Evolutionary conservation across 2,888 invertebrate genomes (phyloP), one percentile per base, ranked within the genome.

Genomic region (Torymus tubicola): DNA sequence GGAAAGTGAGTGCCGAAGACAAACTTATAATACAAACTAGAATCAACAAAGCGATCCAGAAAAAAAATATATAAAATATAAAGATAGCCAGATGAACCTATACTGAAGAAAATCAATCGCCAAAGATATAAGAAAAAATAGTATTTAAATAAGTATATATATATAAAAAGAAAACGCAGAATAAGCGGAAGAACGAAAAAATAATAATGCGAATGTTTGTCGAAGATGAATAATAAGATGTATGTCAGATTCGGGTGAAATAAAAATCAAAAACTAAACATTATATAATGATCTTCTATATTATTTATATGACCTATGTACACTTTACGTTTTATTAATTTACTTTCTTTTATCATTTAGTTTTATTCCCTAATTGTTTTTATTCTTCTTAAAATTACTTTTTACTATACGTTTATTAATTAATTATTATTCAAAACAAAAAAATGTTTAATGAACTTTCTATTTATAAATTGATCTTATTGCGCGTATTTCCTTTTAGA

Each of bases 41-140:
- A 78, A 70, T 72, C 42, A 65, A 60, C 10, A 57, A 77, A 57
- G 64, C 57, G 55, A 70, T 70, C 50, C 2, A 52, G 42, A 78
- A 16, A 57, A 57, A 52, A 77, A 52, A 77, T 52, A n/a, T 21
- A 52, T 18, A 24, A 53, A 24, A 63, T 55, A 64, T 24, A 57
- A 18, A 63, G 11, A 64, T 73, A 73, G 42, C 42, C 53, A 63
- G n/a, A 63, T 63, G 13, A 63, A 10, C 18, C 52, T 72, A 69
- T 12, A 57, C 16, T 63, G n/a, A 63, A 13, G 61, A 63, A 24
- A 53, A 61, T 42, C 42, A 42, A 42, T 42, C 42, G 42, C 42
- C 42, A 42, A 42, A 42, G 42, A 42, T 42, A 42, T 42, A 61
- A 69, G 12, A 57, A 31, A 13, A 67, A 67, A 57, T 31, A 31